Conservation (phyloP, 2,113 vertebrate genomes). For the Trachemys scripta region DNA sequence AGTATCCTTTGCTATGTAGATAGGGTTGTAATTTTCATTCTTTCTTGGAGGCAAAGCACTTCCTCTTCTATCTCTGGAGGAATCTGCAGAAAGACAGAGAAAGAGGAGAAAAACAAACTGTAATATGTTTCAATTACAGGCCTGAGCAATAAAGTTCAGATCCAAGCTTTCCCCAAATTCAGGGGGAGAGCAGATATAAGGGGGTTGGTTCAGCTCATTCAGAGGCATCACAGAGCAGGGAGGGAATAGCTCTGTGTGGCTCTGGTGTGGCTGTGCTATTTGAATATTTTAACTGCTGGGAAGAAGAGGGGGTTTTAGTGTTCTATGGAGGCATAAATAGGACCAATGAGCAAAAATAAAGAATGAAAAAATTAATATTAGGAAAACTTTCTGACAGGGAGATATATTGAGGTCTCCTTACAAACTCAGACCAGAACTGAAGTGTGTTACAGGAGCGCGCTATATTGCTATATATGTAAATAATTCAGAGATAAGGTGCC, state of each 20-base stretch:
- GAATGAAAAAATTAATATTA: not conserved
- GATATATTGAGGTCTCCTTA: not conserved
- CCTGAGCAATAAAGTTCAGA: not conserved
- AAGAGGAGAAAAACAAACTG: not conserved
- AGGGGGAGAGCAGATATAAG: not conserved
- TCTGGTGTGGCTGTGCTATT: not conserved
- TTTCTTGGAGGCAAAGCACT: constrained; percentile 70
- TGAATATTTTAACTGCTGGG: not conserved
- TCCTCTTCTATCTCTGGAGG: constrained; percentile 58
- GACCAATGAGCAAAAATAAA: not conserved
- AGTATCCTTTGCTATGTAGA: constrained; percentile 72
- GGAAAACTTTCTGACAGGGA: not conserved
- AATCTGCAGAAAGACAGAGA: constrained; percentile 42
- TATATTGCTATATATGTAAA: not conserved
- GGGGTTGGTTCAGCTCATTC: not conserved
- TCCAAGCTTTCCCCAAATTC: not conserved
- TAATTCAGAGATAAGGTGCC: not conserved
- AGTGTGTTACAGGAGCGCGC: not conserved
- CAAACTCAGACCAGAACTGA: not conserved
- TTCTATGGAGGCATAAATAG: not conserved
- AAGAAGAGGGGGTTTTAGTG: not conserved
- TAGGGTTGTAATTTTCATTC: constrained; percentile 74
- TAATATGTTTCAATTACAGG: constrained; percentile 1
- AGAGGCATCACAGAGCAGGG: not conserved
- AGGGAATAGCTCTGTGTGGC: not conserved